Conservation (phyloP, 2,113 vertebrate genomes). For the Daphoenositta chrysoptera region DNA sequence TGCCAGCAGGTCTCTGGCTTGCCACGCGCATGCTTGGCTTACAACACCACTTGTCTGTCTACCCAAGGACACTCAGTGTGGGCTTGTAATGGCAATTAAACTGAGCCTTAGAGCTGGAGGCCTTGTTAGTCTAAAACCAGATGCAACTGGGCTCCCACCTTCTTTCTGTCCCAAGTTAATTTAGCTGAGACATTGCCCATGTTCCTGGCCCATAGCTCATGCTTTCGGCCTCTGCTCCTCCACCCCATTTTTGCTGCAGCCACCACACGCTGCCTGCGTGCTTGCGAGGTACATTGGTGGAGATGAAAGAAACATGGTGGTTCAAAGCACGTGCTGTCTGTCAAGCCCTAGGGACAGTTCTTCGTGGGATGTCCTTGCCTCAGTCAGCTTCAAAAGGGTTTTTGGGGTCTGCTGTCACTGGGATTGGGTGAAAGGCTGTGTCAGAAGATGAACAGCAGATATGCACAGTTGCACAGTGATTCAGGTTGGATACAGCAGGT, state of each 20-base stretch:
- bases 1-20: background rate
- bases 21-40: rapidly evolving
- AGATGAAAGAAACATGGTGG: rapidly evolving
- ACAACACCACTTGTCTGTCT: background rate
- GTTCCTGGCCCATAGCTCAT: background rate
- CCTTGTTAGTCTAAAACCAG: background rate
- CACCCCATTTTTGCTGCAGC: background rate
- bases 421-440: background rate
- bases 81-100: background rate
- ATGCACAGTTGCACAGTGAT: background rate
- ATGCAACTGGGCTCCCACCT: background rate
- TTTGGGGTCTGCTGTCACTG: background rate
- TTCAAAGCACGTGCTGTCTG: background rate
- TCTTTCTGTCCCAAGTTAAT: background rate
- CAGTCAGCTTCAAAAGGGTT: background rate
- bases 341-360: background rate
- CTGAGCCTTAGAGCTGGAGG: background rate
- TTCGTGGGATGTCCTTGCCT: background rate
- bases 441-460: background rate
- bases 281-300: background rate
- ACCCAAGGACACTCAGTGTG: rapidly evolving
- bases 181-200: background rate
- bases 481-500: background rate
- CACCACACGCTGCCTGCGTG: rapidly evolving
- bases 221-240: background rate